A percentile compares a stretch with the other conserved stretches of the same genome.
These are phyloP conservation scores for Odontocerum albicorne DNA, from an alignment of 2,888 invertebrate genomes.

Conservation along the genomic window DNA sequence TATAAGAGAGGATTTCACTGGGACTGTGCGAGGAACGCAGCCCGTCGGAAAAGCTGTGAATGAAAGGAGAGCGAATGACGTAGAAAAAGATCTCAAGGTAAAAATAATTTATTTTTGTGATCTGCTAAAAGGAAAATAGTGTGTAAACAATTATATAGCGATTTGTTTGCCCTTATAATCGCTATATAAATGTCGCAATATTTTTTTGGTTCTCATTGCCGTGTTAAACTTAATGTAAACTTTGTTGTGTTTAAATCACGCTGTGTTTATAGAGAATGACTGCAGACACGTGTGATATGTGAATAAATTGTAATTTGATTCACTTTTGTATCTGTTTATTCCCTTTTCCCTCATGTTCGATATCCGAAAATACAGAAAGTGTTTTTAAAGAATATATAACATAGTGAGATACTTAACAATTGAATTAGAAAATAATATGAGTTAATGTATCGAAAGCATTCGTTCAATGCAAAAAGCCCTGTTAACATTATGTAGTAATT, in stretches of 20 bases:
- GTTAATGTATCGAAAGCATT: no score
- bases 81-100: conserved; percentile 29
- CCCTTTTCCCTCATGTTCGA: no score
- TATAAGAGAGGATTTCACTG: conserved; percentile 17
- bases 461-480: no score
- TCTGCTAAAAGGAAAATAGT: conserved; percentile 9
- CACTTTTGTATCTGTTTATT: no score
- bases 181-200: conserved; percentile 5
- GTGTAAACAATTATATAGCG: conserved; percentile 2
- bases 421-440: no score
- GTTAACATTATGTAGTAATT: no score
- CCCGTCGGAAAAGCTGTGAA: conserved; percentile 26
- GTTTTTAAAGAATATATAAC: no score
- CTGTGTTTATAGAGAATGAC: conserved; percentile 32
- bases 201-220: conserved; percentile 5
- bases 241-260: conserved; percentile 24
- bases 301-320: conserved; percentile 28
- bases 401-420: no score
- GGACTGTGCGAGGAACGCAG: conserved; percentile 16
- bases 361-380: no score
- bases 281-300: conserved; percentile 33
- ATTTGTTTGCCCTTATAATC: conserved; percentile 20
- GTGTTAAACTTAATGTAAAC: conserved; percentile 16
- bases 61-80: conserved; percentile 28
- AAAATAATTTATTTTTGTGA: conserved; percentile 31